Percentiles rank a stretch among this genome's conserved stretches.
phyloP scores from a whole-genome alignment of 2,888 invertebrate genomes.

The Macaria notata region DNA sequence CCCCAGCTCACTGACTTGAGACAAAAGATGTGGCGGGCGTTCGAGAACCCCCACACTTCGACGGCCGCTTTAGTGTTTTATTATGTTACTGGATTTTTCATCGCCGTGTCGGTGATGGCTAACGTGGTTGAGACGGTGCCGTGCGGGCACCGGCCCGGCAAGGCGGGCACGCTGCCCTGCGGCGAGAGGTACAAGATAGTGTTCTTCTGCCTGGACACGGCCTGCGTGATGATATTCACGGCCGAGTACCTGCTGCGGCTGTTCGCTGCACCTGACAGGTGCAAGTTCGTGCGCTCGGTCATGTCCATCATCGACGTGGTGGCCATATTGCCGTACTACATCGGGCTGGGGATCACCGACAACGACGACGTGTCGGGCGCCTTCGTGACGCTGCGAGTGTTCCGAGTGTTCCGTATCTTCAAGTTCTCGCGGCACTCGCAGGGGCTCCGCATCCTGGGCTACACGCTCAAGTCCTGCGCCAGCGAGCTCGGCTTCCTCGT shows the following conservation, averaged over 20 bases:
- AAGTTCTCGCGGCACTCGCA: constrained; percentile 99
- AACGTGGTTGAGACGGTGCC: constrained; percentile 99
- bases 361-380: constrained; percentile 99
- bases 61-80: constrained; percentile 99
- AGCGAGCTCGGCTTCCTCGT: constrained; percentile 99
- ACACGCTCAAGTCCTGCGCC: constrained; percentile 99
- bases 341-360: constrained; percentile 98
- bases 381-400: constrained; percentile 98
- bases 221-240: constrained; percentile 99
- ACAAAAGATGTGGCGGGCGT: constrained; percentile 99
- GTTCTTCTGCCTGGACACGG: constrained; percentile 99
- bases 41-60: constrained; percentile 99
- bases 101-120: constrained; percentile 99
- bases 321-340: constrained; percentile 99
- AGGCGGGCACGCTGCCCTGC: constrained; percentile 94
- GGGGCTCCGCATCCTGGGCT: constrained; percentile 98
- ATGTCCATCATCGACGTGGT: constrained; percentile 99
- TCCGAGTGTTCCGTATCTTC: constrained; percentile 99
- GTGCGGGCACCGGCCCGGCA: constrained; percentile 93
- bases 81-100: constrained; percentile 99
- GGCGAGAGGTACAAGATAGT: constrained; percentile 99
- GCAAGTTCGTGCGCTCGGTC: constrained; percentile 98
- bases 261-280: constrained; percentile 99
- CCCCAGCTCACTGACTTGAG: constrained; percentile 94
- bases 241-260: constrained; percentile 97